phyloP scores from a whole-genome alignment of 2,888 invertebrate genomes.

The Mechanitis messenoides region DNA sequence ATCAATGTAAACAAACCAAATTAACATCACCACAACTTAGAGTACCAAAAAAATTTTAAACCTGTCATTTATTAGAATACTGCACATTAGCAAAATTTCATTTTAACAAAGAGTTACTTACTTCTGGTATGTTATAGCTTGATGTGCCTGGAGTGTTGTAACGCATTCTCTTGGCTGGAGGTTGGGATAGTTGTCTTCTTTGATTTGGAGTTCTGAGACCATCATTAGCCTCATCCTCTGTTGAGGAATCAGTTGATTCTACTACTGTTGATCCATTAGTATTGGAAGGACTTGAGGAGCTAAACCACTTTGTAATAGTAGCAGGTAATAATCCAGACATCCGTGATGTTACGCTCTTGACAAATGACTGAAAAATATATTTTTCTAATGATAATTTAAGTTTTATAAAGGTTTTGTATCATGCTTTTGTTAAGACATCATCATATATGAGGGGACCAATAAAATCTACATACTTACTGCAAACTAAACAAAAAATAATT shows the following conservation, averaged over 20 bases:
- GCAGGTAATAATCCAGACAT: conserved; percentile 80
- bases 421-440: too few relatives aligned
- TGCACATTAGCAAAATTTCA: background rate
- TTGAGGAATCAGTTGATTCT: conserved; percentile 59
- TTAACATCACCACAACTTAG: too few relatives aligned
- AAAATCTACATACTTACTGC: too few relatives aligned
- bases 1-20: background rate
- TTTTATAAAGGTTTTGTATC: background rate
- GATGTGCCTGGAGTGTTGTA: conserved; percentile 38
- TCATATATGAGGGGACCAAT: too few relatives aligned
- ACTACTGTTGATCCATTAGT: conserved; percentile 59
- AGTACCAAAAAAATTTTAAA: too few relatives aligned
- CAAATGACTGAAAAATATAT: conserved; percentile 77
- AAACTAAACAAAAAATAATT: too few relatives aligned
- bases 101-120: conserved; percentile 30
- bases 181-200: conserved; percentile 40
- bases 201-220: conserved; percentile 29
- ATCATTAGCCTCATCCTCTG: conserved; percentile 55
- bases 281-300: conserved; percentile 47
- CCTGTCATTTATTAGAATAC: background rate
- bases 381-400: background rate
- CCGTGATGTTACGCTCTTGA: conserved; percentile 80
- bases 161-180: conserved; percentile 65
- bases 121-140: conserved; percentile 41
- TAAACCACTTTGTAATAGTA: conserved; percentile 76